These are phyloP conservation scores for Ceratitis capitata DNA, from an alignment of 1,140 invertebrate genomes.

Conservation along the genomic window DNA sequence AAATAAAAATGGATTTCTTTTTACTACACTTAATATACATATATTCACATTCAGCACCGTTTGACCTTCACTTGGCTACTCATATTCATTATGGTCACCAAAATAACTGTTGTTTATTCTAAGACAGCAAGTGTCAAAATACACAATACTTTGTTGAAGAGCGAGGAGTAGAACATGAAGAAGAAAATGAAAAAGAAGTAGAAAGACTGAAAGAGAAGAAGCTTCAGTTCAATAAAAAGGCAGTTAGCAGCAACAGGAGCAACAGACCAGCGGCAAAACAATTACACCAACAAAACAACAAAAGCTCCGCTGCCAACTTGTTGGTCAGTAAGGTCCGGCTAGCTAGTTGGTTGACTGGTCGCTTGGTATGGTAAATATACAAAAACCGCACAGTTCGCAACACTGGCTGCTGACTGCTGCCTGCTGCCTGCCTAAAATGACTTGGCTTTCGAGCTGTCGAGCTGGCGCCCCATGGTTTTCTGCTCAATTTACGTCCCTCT, in stretches of 20 bases:
- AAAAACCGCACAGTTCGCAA: constrained; percentile 33
- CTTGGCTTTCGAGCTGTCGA: too few relatives aligned
- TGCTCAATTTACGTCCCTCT: constrained; percentile 55
- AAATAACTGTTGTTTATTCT: constrained; percentile 62
- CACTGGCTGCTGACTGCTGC: not conserved
- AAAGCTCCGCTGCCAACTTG: not conserved
- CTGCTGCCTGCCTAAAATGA: not conserved
- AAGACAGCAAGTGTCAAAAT: constrained; percentile 61
- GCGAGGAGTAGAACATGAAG: not conserved
- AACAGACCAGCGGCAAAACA: not conserved
- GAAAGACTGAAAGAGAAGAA: not conserved
- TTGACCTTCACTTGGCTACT: constrained; percentile 60
- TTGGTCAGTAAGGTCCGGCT: constrained; percentile 5
- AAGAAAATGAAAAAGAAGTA: not conserved
- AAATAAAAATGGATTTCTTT: too few relatives aligned
- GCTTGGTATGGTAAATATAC: constrained; percentile 27
- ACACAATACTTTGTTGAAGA: not conserved
- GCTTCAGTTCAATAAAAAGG: not conserved
- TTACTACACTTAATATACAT: too few relatives aligned
- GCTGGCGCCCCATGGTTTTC: constrained; percentile 63
- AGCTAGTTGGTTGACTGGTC: too few relatives aligned
- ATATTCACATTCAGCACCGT: too few relatives aligned
- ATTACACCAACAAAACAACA: not conserved
- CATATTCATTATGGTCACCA: constrained; percentile 51
- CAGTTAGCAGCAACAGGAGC: not conserved